These are phyloP conservation scores for Ormyrus rosae DNA, from an alignment of 2,888 invertebrate genomes.

Conservation along the genomic window DNA sequence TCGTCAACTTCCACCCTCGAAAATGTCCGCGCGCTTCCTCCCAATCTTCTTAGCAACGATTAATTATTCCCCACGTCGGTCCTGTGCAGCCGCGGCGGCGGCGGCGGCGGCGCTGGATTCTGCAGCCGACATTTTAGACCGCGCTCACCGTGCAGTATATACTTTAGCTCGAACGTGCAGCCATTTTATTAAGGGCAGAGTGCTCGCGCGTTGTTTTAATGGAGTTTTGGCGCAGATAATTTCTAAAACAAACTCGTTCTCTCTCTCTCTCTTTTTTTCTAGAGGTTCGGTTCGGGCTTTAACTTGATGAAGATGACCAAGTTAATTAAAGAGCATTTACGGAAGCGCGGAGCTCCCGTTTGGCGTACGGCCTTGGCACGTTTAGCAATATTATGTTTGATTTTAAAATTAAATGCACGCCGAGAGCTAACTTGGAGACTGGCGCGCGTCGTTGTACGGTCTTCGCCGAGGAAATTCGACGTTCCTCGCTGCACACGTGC, in stretches of 20 bases:
- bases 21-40: constrained; percentile 11
- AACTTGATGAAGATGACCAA: constrained; percentile 40
- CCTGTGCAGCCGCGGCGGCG: neutral
- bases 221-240: constrained; percentile 40
- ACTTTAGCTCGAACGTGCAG: constrained; percentile 28
- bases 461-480: constrained; percentile 21
- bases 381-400: constrained; percentile 39
- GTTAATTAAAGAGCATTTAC: constrained; percentile 50
- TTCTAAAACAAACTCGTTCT: neutral
- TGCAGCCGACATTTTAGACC: neutral
- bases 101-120: neutral
- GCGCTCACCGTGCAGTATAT: neutral
- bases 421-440: neutral
- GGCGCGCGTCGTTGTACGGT: constrained; percentile 4
- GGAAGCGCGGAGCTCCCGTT: neutral
- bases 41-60: constrained; percentile 71
- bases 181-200: constrained; percentile 37
- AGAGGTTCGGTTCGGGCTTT: constrained; percentile 22
- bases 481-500: neutral
- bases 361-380: neutral
- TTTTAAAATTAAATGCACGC: constrained; percentile 43
- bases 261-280: neutral
- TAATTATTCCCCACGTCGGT: constrained; percentile 66
- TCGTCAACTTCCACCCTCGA: too few species aligned
- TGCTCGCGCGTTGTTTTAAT: constrained; percentile 26